These are phyloP conservation scores for Ptychobarbus kaznakovi DNA, from an alignment of 2,797 vertebrate species.

Conservation along the genomic window DNA sequence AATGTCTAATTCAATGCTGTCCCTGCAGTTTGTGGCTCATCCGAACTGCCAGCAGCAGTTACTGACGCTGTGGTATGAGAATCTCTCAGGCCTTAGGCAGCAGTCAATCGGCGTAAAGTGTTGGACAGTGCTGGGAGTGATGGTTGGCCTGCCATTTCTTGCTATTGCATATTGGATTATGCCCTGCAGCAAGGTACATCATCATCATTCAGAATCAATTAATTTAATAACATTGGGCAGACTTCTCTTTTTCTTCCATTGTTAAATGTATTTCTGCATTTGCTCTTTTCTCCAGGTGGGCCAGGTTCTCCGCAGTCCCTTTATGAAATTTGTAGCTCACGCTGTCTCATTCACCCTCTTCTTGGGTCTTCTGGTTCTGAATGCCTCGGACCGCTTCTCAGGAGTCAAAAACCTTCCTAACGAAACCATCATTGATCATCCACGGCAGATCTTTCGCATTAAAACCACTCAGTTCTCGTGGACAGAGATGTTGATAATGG, in stretches of 20 bases:
- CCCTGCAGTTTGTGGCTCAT: conserved; percentile 85
- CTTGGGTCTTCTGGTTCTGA: conserved; percentile 85
- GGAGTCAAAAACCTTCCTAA: conserved; percentile 85
- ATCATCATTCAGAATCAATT: conserved; percentile 6
- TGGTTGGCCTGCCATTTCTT: conserved; percentile 85
- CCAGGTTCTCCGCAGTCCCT: conserved; percentile 85
- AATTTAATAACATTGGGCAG: conserved; percentile 1
- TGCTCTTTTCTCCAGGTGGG: conserved; percentile 76
- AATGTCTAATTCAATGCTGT: conserved; percentile 29
- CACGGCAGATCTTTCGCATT: conserved; percentile 86
- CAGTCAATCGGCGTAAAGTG: conserved; percentile 87
- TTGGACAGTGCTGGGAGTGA: conserved; percentile 85
- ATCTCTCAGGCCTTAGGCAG: conserved; percentile 85
- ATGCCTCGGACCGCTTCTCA: conserved; percentile 87
- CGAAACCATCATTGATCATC: conserved; percentile 85
- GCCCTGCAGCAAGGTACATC: conserved; percentile 86
- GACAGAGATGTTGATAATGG: conserved; percentile 90
- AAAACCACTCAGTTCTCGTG: conserved; percentile 88
- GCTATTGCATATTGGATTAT: conserved; percentile 87
- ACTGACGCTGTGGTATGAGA: conserved; percentile 88
- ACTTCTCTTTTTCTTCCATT: conserved; percentile 8
- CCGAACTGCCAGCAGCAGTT: conserved; percentile 89
- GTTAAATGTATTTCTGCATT: conserved; percentile 29
- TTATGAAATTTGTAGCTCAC: conserved; percentile 90
- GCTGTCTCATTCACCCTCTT: conserved; percentile 89